Evolutionary conservation across 64 coral and sea anemone genomes (phyloP).

Genomic region (Dendrophyllia cribrosa): DNA sequence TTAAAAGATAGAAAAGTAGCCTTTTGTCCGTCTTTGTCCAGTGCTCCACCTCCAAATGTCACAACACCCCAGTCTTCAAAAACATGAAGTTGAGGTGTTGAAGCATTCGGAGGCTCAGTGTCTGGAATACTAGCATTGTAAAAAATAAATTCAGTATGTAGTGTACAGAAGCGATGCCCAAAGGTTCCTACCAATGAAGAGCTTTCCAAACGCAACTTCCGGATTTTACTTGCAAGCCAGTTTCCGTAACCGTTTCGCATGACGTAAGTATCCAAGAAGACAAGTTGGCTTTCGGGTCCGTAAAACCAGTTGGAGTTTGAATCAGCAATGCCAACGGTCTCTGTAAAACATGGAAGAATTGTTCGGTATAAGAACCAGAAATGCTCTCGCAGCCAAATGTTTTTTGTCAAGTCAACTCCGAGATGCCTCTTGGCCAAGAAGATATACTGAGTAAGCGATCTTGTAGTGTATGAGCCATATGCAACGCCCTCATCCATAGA

Average conservation of each 20-base stretch:
- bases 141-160: slow-evolving; percentile 91
- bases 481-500: slow-evolving; percentile 89
- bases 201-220: slow-evolving; percentile 2
- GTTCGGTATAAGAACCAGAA: slow-evolving; percentile 87
- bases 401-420: slow-evolving; percentile 47
- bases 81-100: slow-evolving; percentile 37
- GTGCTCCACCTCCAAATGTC: slow-evolving; percentile 14
- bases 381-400: slow-evolving; percentile 79
- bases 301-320: slow-evolving; percentile 91
- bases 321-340: slow-evolving; percentile 86
- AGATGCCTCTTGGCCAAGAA: slow-evolving; percentile 78
- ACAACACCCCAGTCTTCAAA: slow-evolving; percentile 75
- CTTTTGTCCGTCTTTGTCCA: neutral
- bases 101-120: slow-evolving; percentile 12
- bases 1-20: slow-evolving; percentile 60
- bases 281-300: slow-evolving; percentile 84
- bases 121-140: slow-evolving; percentile 72
- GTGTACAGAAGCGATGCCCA: slow-evolving; percentile 52
- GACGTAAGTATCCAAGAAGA: slow-evolving; percentile 87
- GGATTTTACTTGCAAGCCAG: slow-evolving; percentile 81
- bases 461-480: slow-evolving; percentile 83
- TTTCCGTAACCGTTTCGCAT: slow-evolving; percentile 80
- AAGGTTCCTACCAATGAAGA: neutral
- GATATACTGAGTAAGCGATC: slow-evolving; percentile 88
- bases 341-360: slow-evolving; percentile 79